A percentile compares a stretch with the other conserved stretches of the same genome.
phyloP scores from a whole-genome alignment of 2,797 vertebrate genomes.

The Arremon brunneinucha region DNA sequence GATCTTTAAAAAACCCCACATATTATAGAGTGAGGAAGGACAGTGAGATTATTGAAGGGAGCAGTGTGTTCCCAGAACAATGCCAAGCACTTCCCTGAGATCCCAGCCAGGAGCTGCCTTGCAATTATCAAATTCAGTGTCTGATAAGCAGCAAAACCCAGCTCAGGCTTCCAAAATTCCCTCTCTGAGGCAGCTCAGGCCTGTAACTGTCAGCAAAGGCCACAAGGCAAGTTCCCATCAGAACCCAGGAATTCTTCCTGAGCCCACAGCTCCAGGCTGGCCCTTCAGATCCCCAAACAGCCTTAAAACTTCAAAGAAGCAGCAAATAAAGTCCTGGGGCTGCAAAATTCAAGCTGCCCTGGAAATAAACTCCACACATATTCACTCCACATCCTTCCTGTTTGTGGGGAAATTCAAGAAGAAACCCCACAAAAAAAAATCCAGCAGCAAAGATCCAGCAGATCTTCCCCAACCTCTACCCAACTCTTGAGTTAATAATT shows the following conservation, averaged over 20 bases:
- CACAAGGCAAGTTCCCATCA: neutral
- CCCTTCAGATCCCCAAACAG: neutral
- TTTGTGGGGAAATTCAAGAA: neutral
- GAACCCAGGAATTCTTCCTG: neutral
- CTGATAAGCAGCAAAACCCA: neutral
- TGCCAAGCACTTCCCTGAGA: neutral
- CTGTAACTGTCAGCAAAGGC: neutral
- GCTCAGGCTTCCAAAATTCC: neutral
- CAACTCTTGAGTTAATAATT: neutral
- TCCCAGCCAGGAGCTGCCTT: neutral
- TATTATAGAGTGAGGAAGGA: accelerated
- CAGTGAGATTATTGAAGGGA: neutral
- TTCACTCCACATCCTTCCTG: neutral
- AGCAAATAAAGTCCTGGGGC: accelerated
- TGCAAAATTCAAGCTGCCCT: neutral
- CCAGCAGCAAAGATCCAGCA: neutral
- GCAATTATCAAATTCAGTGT: neutral
- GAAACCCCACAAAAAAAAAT: neutral
- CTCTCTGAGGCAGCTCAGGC: neutral
- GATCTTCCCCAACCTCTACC: neutral
- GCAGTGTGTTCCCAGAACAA: neutral
- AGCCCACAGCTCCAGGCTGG: neutral
- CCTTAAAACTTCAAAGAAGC: accelerated
- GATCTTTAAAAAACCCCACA: accelerated
- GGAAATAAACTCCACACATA: neutral